These are phyloP conservation scores for Rhinichthys osculus DNA, from an alignment of 2,797 vertebrate genomes.

Conservation along the genomic window DNA sequence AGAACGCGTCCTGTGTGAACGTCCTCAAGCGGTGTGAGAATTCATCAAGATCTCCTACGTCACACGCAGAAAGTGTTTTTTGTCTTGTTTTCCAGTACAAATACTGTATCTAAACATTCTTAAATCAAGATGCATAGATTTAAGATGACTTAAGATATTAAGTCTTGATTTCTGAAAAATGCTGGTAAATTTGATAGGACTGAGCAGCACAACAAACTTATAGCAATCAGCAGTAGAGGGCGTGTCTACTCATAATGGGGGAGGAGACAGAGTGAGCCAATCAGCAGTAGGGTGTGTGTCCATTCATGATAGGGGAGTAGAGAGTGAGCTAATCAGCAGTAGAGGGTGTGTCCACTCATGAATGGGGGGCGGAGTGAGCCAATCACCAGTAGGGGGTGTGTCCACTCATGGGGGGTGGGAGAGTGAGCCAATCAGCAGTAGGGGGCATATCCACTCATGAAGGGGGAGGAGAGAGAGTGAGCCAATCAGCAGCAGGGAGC, in stretches of 20 bases:
- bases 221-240: neutral
- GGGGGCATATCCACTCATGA: neutral
- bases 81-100: neutral
- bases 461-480: neutral
- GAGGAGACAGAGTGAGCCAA: too few species aligned
- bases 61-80: neutral
- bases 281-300: neutral
- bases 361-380: neutral
- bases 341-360: neutral
- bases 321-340: neutral
- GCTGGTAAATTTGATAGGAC: too few species aligned
- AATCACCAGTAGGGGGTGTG: neutral
- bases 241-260: fast-evolving
- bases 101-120: neutral
- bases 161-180: too few species aligned
- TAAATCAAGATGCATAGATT: neutral
- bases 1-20: neutral
- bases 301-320: neutral
- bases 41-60: neutral
- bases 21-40: neutral
- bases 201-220: too few species aligned
- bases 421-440: too few species aligned
- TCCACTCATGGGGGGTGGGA: fast-evolving
- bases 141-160: neutral
- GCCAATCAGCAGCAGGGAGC: too few species aligned